Conservation (phyloP, 2,888 invertebrate species). For the Drosophila tripunctata region DNA sequence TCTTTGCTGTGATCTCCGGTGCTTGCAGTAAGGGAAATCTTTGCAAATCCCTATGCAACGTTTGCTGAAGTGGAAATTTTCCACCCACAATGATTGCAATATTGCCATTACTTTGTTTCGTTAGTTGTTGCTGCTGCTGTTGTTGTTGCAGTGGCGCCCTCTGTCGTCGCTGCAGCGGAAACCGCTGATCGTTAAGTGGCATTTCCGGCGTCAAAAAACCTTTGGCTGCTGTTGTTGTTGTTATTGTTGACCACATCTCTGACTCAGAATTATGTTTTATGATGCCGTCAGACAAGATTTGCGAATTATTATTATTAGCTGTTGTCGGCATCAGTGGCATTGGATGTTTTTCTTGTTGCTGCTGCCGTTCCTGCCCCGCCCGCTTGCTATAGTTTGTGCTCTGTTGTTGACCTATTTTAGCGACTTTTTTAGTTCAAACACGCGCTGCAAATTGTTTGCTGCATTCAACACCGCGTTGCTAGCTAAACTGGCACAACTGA, state of each 20-base stretch:
- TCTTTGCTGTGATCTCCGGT: background rate
- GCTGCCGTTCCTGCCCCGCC: slow-evolving; percentile 30
- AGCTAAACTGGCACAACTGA: slow-evolving; percentile 58
- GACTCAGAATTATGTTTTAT: slow-evolving; percentile 60
- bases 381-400: slow-evolving; percentile 31
- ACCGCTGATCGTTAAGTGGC: slow-evolving; percentile 44
- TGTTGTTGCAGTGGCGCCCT: slow-evolving; percentile 8
- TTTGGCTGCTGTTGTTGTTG: slow-evolving; percentile 35
- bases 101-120: background rate
- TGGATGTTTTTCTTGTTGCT: background rate
- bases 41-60: background rate
- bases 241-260: slow-evolving; percentile 29
- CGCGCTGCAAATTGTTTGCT: slow-evolving; percentile 45
- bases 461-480: slow-evolving; percentile 69
- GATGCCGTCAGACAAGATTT: slow-evolving; percentile 41
- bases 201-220: slow-evolving; percentile 53
- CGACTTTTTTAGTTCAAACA: slow-evolving; percentile 19
- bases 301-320: slow-evolving; percentile 67
- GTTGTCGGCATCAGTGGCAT: slow-evolving; percentile 22
- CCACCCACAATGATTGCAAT: background rate
- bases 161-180: slow-evolving; percentile 48
- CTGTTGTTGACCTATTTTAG: slow-evolving; percentile 66
- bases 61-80: slow-evolving; percentile 32
- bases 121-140: slow-evolving; percentile 6
- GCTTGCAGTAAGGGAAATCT: slow-evolving; percentile 36